Base-by-base conservation (phyloP, 2,113 vertebrate genomes). In the Promerops cafer region DNA sequence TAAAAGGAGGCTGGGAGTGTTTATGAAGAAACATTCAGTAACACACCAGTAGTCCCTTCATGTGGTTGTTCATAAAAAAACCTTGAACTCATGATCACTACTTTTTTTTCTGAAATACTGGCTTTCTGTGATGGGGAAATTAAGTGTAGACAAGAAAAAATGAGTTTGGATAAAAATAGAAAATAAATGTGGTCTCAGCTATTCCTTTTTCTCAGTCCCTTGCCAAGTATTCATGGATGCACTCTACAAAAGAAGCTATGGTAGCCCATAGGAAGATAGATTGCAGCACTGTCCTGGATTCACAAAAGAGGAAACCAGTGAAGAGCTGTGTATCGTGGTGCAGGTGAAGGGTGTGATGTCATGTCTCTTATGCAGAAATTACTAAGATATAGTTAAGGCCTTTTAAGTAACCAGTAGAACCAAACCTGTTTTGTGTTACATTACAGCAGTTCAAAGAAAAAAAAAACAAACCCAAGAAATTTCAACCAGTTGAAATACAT, bases 361-460 rank as follows among this genome's bases (percentile, higher is more conserved):
- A 78, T 76, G 75, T 66, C 71, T 96, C 40, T 8, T 80, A 63
- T 50, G 75, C 86, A 90, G 92, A 93, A 96, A 94, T 91, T 86
- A 87, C 92, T 95, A 78, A 97, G 94, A 94, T 95, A 80, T 90
- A 92, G 72, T 94, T 96, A 95, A 93, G 92, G 69, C 79, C 85
- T 98, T 97, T 97, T 95, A 97, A 92, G 77, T 89, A 96, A 96
- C 92, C 81, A 91, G 72, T 87, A 87, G 92, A 93, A 60, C 59
- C 60, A 81, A 96, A 96, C 92, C 94, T 98, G 97, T 52, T 97
- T 96, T 90, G 40, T 96, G 92, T 97, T 98, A 97, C 16, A 15
- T 93, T 83, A 72, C 65, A 92, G 74, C 68, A 96, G 95, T 97
- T 97, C 85, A 97, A 96, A 96, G 86, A 21, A 75, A 92, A 96